Evolutionary conservation across 92 coral and sea anemone genomes (phyloP).

Genomic region (Virgularia gustaviana): DNA sequence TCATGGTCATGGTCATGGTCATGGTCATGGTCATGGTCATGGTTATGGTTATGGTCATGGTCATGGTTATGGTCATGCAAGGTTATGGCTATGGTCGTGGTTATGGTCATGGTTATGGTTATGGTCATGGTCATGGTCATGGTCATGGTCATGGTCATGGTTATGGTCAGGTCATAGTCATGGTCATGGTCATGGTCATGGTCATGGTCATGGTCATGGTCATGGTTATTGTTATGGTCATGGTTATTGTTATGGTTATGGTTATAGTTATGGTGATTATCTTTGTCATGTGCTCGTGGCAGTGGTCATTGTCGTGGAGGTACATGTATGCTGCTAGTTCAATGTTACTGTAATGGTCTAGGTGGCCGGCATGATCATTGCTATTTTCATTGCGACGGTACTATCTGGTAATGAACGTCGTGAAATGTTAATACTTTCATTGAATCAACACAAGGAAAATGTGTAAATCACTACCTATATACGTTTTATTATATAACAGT

Average conservation of each 20-base stretch:
- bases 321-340: background rate
- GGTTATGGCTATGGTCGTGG: background rate
- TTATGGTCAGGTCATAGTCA: background rate
- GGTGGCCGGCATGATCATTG: background rate
- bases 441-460: too few species aligned
- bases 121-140: background rate
- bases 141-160: background rate
- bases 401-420: too few species aligned
- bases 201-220: background rate
- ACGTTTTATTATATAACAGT: too few species aligned
- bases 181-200: background rate
- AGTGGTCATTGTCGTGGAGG: background rate
- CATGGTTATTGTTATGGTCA: background rate
- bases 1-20: background rate
- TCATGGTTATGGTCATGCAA: background rate
- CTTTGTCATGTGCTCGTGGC: background rate
- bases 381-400: background rate
- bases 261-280: background rate
- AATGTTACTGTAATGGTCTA: background rate
- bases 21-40: background rate
- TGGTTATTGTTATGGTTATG: background rate
- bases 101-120: background rate
- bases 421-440: too few species aligned
- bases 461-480: too few species aligned
- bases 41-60: background rate